Evolutionary conservation across 92 coral and sea anemone species (phyloP), one percentile per base, ranked within the genome.

Genomic region (Epizoanthus rinbou): DNA sequence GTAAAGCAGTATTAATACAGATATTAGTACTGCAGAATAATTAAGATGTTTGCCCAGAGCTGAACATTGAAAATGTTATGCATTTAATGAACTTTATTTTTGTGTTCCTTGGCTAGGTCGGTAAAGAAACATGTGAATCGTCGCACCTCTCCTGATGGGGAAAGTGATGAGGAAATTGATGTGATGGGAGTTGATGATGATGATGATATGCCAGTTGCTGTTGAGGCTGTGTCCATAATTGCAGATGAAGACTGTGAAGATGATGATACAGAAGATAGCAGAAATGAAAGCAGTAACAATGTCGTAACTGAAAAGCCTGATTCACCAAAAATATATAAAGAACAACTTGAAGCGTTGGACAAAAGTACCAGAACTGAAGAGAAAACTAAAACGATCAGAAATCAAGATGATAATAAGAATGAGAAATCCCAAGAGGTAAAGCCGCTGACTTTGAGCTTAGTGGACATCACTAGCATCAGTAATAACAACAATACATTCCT

Each of bases 401-500:
- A 3, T n/a, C 50, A 14, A 21, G 16, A 8, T 22, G 64, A 23
- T 62, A n/a, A 16, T 9, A 39, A 39, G 13, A 22, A 50, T 50
- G 58, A 60, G 13, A 5, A 78, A 21, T 41, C 16, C 82, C 82
- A 78, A 54, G 9, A 14, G 2, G 23, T 8, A 25, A 74, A 74
- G 21, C 17, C 76, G 9, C 58, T 41, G 19, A 71, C 18, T 56
- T 47, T 25, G 19, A 74, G 65, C 14, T 0, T 74, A 63, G 21
- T 60, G 6, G 82, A 78, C 31, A 16, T 78, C 15, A 22, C 47
- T 3, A 43, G 17, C 59, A 35, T 60, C 47, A 62, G 57, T 8
- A 85, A 79, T 14, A 50, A 58, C 1, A 85, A 86, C 10, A 89
- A 90, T 22, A 93, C 97, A 2, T 93, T 93, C 79, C 84, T 93